Evolutionary conservation across 2,797 vertebrate genomes (phyloP).

Genomic region (Neosilurus mollespiculum): DNA sequence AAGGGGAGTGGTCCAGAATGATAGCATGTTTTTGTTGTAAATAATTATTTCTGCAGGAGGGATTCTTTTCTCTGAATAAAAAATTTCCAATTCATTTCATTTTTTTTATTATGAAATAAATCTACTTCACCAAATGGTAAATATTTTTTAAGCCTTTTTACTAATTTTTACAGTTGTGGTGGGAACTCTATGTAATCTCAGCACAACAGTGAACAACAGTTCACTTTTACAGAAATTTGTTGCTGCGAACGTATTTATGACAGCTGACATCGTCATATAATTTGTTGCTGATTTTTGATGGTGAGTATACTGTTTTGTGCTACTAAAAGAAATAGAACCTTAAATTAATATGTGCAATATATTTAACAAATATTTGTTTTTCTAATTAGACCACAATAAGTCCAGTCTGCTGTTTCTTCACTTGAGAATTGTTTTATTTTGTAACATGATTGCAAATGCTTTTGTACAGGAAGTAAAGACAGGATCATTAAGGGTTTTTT

Average conservation of each 20-base stretch:
- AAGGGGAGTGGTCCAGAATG: too few species aligned
- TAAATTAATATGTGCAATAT: not conserved
- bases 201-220: not conserved
- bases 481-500: too few species aligned
- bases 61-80: too few species aligned
- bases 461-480: not conserved
- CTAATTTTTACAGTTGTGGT: too few species aligned
- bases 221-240: not conserved
- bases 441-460: not conserved
- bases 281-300: conserved; percentile 33
- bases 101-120: too few species aligned
- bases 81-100: too few species aligned
- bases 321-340: conserved; percentile 7
- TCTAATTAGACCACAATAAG: not conserved
- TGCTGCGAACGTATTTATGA: conserved; percentile 30
- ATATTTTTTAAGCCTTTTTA: too few species aligned
- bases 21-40: too few species aligned
- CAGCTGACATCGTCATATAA: conserved; percentile 33
- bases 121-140: too few species aligned
- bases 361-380: not conserved
- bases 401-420: not conserved
- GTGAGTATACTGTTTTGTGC: conserved; percentile 44
- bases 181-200: not conserved
- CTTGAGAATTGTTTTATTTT: not conserved
- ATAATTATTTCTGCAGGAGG: too few species aligned